Conservation (phyloP, 2,888 invertebrate species). For the Lithophane leautieri region DNA sequence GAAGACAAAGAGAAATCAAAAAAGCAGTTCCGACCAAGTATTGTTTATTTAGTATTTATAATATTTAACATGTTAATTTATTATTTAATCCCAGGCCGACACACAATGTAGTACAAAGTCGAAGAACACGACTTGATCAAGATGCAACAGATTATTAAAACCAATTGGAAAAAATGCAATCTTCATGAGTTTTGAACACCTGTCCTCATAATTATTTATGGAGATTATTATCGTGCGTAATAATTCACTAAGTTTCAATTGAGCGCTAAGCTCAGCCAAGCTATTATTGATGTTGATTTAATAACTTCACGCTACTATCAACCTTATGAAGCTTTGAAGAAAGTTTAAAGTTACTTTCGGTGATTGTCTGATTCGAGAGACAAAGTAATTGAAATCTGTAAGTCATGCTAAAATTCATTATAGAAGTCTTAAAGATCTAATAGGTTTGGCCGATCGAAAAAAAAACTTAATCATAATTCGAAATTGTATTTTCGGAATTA, state of each 20-base stretch:
- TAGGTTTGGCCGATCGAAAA: conserved; percentile 48
- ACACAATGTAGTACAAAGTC: conserved; percentile 40
- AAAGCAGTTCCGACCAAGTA: not conserved
- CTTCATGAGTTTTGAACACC: conserved; percentile 69
- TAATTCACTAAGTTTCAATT: conserved; percentile 88
- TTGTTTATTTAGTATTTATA: not conserved
- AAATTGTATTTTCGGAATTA: conserved; percentile 31
- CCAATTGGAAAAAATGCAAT: conserved; percentile 69
- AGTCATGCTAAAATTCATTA: conserved; percentile 68
- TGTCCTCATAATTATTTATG: conserved; percentile 82
- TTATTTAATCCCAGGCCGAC: conserved; percentile 3
- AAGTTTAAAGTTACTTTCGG: conserved; percentile 10
- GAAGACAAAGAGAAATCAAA: not conserved
- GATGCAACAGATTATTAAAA: conserved; percentile 52
- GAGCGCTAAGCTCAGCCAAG: conserved; percentile 67
- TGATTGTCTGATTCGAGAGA: conserved; percentile 30
- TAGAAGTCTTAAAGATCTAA: conserved; percentile 61
- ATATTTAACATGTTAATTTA: conserved; percentile 5
- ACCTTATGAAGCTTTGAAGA: accelerated
- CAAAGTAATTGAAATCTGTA: conserved; percentile 64
- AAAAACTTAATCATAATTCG: conserved; percentile 26
- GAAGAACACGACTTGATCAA: conserved; percentile 49
- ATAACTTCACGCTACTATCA: conserved; percentile 27
- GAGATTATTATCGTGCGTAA: conserved; percentile 89
- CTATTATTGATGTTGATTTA: conserved; percentile 65